These are phyloP conservation scores for Sebastolobus alascanus DNA, from an alignment of 2,797 vertebrate genomes.

Conservation along the genomic window DNA sequence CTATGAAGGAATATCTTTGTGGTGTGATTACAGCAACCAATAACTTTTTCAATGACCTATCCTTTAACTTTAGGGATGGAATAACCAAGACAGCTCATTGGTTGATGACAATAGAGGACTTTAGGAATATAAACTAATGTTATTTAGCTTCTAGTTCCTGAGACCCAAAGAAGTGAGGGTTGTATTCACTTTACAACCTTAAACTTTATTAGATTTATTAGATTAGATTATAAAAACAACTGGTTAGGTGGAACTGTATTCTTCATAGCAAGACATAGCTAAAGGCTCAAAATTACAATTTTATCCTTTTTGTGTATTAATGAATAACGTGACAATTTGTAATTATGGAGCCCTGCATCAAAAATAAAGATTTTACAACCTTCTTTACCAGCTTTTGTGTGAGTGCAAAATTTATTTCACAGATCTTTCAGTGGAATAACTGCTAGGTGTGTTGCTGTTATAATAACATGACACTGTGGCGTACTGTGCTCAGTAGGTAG, in stretches of 20 bases:
- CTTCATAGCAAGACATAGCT: background rate
- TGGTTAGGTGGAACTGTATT: background rate
- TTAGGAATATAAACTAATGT: background rate
- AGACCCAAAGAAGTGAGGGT: background rate
- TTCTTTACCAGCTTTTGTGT: background rate
- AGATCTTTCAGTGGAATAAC: background rate
- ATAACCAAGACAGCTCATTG: background rate
- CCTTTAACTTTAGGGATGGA: background rate
- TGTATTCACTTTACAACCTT: background rate
- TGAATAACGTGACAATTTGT: background rate
- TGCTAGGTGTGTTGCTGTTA: background rate
- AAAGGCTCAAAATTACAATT: background rate
- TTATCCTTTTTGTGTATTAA: background rate
- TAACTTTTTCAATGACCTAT: background rate
- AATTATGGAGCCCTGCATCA: too few species aligned
- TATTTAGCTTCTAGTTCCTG: background rate
- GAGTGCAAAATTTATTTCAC: background rate
- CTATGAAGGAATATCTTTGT: background rate
- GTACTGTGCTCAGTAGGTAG: slow-evolving; percentile 19
- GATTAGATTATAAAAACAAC: background rate
- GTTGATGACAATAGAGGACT: background rate
- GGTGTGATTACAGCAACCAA: background rate
- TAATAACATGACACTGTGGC: slow-evolving; percentile 8
- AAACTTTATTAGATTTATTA: too few species aligned
- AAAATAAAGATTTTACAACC: background rate